Base-by-base conservation (phyloP, 2,113 vertebrate genomes). In the Seriola quinqueradiata region DNA sequence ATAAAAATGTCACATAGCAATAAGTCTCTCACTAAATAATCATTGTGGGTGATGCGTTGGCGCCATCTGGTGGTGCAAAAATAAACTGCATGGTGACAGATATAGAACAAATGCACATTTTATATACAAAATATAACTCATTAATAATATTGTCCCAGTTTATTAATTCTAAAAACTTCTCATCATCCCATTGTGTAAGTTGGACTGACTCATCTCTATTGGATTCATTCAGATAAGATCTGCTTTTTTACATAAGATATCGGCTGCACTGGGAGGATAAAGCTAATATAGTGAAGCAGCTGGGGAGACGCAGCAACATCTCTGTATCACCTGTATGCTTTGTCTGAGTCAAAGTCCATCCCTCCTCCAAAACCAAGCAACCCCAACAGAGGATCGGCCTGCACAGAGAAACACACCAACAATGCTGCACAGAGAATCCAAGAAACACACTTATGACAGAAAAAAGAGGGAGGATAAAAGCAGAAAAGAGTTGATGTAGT, bases 261-360 rank as follows among this genome's bases (percentile, higher is more conserved):
- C 10, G 55, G 28, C 8, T 59, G 16, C 0, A 59, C 44, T 10
- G 4, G 16, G 4, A 52, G 13, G 16, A 50, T 6, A 50, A 36
- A 67, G 0, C 8, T 36, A 50, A 68, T 0, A 19, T 8, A 12
- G 8, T 42, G 19, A 52, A 25, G 36, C 14, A 21, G 42, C 1
- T 34, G 32, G 2, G 36, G 19, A 65, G 54, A 66, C 59, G 34
- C 3, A 5, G 14, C 19, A 44, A 14, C 1, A 19, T 70, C 38
- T 50, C n/a, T 50, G 52, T 12, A 90, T 90, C 63, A 97, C 97
- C 97, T 96, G 94, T 99, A 99, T 0, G 97, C 97, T 79, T 97
- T 97, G 63, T 97, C 96, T 0, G 97, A 98, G 81, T 98, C 97
- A 34, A 99, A 98, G 91, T 99, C 97, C 96, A 98, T 96, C 44